Percentiles rank a stretch among this genome's conserved stretches.
phyloP scores from a whole-genome alignment of 2,888 invertebrate species.

The Brenthis daphne region DNA sequence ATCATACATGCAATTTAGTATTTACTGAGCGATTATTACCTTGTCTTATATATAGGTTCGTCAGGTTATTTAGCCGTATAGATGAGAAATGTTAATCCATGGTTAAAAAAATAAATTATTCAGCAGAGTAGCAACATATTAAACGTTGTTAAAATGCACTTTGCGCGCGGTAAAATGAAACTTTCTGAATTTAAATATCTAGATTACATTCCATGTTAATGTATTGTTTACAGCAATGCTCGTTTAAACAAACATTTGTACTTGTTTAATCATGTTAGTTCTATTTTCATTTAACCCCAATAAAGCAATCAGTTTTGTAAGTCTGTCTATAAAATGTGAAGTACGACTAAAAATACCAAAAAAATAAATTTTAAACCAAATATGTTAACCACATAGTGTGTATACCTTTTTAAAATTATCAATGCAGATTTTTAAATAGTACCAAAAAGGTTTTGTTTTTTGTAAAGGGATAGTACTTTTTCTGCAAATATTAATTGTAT shows the following conservation, averaged over 20 bases:
- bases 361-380: too few relatives aligned
- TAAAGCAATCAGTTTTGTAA: conserved; percentile 10
- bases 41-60: conserved; percentile 3
- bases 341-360: too few relatives aligned
- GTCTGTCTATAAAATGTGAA: too few relatives aligned
- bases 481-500: neutral
- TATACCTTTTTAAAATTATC: too few relatives aligned
- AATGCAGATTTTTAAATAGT: too few relatives aligned
- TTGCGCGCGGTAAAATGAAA: conserved; percentile 7
- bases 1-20: conserved; percentile 6
- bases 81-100: too few relatives aligned
- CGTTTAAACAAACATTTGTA: conserved; percentile 18
- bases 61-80: neutral
- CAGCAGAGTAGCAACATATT: neutral
- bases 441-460: neutral
- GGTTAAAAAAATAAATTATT: too few relatives aligned
- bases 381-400: too few relatives aligned
- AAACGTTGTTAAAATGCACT: conserved; percentile 1
- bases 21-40: conserved; percentile 16
- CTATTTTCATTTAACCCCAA: conserved; percentile 17
- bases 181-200: conserved; percentile 12
- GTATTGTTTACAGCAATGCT: conserved; percentile 17
- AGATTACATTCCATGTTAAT: conserved; percentile 19
- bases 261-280: conserved; percentile 13
- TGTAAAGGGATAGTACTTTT: neutral